Evolutionary conservation across 2,888 invertebrate species (phyloP).

Genomic region (Nebria salina): DNA sequence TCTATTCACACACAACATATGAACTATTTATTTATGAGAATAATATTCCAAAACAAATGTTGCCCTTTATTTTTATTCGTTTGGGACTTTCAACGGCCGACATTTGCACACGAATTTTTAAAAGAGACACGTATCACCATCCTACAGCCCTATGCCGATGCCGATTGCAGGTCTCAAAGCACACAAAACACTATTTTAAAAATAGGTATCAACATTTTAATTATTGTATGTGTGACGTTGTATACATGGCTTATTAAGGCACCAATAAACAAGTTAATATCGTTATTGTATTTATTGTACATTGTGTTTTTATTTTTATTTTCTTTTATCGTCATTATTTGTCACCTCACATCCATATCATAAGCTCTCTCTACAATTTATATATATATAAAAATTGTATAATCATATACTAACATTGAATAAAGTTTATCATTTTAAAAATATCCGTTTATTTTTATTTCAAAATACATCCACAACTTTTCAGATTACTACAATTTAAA

Average conservation of each 20-base stretch:
- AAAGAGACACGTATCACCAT: slow-evolving; percentile 63
- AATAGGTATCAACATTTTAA: slow-evolving; percentile 51
- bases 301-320: slow-evolving; percentile 49
- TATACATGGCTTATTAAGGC: slow-evolving; percentile 62
- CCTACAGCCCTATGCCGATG: slow-evolving; percentile 57
- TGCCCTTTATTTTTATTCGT: slow-evolving; percentile 34
- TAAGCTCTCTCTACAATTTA: slow-evolving; percentile 6
- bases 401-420: not conserved
- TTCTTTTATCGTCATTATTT: not conserved
- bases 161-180: slow-evolving; percentile 48
- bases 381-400: slow-evolving; percentile 13
- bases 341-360: slow-evolving; percentile 43
- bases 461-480: not conserved
- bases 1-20: slow-evolving; percentile 43
- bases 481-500: not conserved
- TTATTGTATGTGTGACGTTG: slow-evolving; percentile 61
- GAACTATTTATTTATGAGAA: slow-evolving; percentile 39
- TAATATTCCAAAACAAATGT: slow-evolving; percentile 41
- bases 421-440: slow-evolving; percentile 4
- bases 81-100: slow-evolving; percentile 41
- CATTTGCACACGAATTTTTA: slow-evolving; percentile 44
- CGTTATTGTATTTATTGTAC: slow-evolving; percentile 67
- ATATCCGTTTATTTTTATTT: not conserved
- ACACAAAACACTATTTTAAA: slow-evolving; percentile 45
- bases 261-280: slow-evolving; percentile 72